These are phyloP conservation scores for Apostichopus parvimensis DNA, from an alignment of 35 echinoderm and acorn worm genomes.

Conservation along the genomic window DNA sequence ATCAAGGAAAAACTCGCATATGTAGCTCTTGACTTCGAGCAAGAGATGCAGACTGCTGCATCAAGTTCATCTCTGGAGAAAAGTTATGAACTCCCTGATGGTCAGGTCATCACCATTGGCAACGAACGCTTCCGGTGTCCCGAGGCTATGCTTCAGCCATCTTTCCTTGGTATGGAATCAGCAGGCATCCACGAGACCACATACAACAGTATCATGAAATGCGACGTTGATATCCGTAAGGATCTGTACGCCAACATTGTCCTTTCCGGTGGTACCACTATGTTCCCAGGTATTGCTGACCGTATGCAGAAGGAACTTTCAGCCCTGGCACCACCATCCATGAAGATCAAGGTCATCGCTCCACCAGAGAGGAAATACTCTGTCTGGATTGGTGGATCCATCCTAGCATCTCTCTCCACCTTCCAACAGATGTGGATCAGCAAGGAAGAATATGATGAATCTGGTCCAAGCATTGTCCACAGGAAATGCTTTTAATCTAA, in stretches of 20 bases:
- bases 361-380: too few relatives aligned
- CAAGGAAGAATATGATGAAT: constrained; percentile 80
- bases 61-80: constrained; percentile 70
- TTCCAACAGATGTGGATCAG: constrained; percentile 84
- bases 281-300: too few relatives aligned
- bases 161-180: constrained; percentile 60
- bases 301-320: too few relatives aligned
- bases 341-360: constrained; percentile 73
- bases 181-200: constrained; percentile 55
- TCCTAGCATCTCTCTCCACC: constrained; percentile 65
- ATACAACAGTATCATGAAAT: too few relatives aligned
- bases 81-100: too few relatives aligned
- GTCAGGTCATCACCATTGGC: too few relatives aligned
- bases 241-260: constrained; percentile 56
- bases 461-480: constrained; percentile 69
- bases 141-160: constrained; percentile 51
- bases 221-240: neutral
- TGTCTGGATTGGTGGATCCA: too few relatives aligned
- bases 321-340: constrained; percentile 10
- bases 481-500: constrained; percentile 71
- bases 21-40: too few relatives aligned
- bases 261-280: constrained; percentile 16
- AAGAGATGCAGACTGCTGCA: too few relatives aligned
- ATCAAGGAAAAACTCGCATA: too few relatives aligned
- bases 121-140: constrained; percentile 54